Evolutionary conservation across 2,113 vertebrate genomes (phyloP).

Genomic region (Spea multiplicata): DNA sequence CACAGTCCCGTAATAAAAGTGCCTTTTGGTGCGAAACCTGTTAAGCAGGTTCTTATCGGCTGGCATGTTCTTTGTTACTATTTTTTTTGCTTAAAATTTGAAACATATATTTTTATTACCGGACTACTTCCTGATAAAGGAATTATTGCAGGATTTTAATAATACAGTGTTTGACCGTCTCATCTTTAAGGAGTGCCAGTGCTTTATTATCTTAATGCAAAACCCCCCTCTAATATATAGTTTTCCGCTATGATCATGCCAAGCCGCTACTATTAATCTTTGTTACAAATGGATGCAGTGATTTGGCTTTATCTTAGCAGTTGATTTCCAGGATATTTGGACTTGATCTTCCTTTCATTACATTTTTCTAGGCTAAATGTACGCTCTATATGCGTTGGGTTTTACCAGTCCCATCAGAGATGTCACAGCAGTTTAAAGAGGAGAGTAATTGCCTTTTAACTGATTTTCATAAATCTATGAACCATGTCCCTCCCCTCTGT

Average conservation of each 20-base stretch:
- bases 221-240: neutral
- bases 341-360: conserved; percentile 6
- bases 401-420: neutral
- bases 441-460: neutral
- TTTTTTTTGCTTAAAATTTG: too few species aligned
- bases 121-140: too few species aligned
- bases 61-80: too few species aligned
- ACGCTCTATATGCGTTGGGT: neutral
- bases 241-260: neutral
- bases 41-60: too few species aligned
- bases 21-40: too few species aligned
- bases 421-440: conserved; percentile 15
- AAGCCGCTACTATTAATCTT: neutral
- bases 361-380: neutral
- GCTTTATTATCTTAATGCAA: too few species aligned
- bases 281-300: conserved; percentile 3
- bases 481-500: neutral
- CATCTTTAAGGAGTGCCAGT: too few species aligned
- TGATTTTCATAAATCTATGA: conserved; percentile 1
- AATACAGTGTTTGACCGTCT: too few species aligned
- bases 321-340: neutral
- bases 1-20: too few species aligned
- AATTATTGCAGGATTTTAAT: too few species aligned
- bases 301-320: neutral
- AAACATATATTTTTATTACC: too few species aligned